Percentiles rank a stretch among this genome's conserved stretches.
Conservation (phyloP, 2,797 vertebrate species). For the Gastrophryne carolinensis region DNA sequence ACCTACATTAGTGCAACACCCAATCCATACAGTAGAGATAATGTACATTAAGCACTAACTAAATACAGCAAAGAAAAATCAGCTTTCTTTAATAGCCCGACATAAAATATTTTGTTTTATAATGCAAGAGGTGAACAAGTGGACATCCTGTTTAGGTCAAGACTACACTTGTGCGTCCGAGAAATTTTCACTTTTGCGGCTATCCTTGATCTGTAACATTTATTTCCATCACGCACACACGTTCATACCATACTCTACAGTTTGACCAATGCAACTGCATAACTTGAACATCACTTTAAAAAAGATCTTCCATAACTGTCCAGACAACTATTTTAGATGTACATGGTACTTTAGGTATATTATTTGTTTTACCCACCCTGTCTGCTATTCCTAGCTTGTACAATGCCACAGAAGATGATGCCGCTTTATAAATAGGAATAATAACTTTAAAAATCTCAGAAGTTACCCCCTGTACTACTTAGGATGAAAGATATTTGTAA, state of each 20-base stretch:
- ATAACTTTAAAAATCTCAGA: too few species aligned
- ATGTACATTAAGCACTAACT: neutral
- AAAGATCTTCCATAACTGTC: conserved; percentile 1
- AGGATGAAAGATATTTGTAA: neutral
- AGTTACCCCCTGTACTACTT: neutral
- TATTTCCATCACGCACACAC: neutral
- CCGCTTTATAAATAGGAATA: too few species aligned
- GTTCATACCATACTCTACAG: too few species aligned
- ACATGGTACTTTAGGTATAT: too few species aligned
- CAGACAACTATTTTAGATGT: too few species aligned
- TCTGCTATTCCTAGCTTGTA: too few species aligned
- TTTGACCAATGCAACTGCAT: too few species aligned
- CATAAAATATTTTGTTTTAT: neutral
- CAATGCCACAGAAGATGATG: too few species aligned
- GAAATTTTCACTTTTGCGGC: neutral
- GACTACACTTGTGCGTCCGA: neutral
- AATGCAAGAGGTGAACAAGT: conserved; percentile 4
- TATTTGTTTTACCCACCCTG: too few species aligned
- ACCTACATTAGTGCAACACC: too few species aligned
- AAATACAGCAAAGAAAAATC: neutral
- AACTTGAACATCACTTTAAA: too few species aligned
- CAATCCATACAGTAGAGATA: too few species aligned
- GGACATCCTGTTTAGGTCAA: conserved; percentile 11
- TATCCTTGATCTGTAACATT: neutral
- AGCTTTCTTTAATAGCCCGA: neutral